A percentile compares a stretch with the other conserved stretches of the same genome.
phyloP scores from a whole-genome alignment of 2,888 invertebrate genomes.

The Drosophila sordidapex region DNA sequence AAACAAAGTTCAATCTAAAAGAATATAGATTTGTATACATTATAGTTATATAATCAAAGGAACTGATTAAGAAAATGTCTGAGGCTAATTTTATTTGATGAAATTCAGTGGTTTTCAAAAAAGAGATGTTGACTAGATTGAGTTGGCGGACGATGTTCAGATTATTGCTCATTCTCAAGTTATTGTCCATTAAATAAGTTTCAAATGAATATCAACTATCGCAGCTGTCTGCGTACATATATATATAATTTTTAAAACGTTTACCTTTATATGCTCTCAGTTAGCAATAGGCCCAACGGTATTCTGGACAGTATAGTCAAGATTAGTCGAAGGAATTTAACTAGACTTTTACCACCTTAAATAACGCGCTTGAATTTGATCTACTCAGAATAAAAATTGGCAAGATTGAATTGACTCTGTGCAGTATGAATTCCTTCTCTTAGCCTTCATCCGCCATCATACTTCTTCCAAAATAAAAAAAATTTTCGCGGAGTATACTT shows the following conservation, averaged over 20 bases:
- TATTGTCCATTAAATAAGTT: neutral
- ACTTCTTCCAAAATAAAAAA: neutral
- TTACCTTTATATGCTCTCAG: neutral
- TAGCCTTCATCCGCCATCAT: fast-evolving
- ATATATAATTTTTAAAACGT: neutral
- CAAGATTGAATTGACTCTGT: neutral
- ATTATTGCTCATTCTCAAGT: neutral
- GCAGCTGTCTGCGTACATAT: neutral
- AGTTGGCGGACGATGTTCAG: neutral
- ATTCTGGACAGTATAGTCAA: neutral
- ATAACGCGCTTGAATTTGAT: neutral
- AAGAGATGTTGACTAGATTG: neutral
- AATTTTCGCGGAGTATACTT: neutral
- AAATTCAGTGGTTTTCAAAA: neutral
- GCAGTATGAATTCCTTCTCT: neutral
- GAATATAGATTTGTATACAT: neutral
- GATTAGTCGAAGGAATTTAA: neutral
- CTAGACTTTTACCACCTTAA: neutral
- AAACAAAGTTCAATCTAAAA: constrained; percentile 87
- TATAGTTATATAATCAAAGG: neutral
- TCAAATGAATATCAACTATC: neutral
- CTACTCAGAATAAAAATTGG: neutral
- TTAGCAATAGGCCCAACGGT: neutral
- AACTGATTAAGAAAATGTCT: neutral
- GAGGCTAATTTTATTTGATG: neutral